These are phyloP conservation scores for Acrobasis suavella DNA, from an alignment of 2,888 invertebrate species.

Conservation along the genomic window DNA sequence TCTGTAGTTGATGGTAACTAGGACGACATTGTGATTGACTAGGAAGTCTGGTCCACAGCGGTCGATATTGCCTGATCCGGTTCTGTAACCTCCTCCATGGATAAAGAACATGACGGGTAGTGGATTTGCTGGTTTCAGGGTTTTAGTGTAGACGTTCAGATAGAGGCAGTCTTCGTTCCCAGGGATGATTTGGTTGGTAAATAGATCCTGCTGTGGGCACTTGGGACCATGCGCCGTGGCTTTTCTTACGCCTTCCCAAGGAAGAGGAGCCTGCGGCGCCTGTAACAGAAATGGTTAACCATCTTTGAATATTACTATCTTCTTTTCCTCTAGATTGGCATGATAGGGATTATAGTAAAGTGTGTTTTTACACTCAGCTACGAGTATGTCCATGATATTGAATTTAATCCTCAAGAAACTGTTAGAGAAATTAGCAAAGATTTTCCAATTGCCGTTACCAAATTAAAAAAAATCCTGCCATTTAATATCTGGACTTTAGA, in stretches of 20 bases:
- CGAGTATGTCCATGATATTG: no score
- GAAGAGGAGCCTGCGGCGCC: conserved; percentile 48
- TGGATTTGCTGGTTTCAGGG: conserved; percentile 35
- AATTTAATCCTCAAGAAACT: no score
- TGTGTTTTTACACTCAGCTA: no score
- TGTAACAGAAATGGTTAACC: conserved; percentile 26
- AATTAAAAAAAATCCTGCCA: no score
- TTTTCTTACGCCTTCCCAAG: conserved; percentile 55
- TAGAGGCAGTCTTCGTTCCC: conserved; percentile 55
- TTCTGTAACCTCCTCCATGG: conserved; percentile 54
- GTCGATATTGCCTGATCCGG: conserved; percentile 62
- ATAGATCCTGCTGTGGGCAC: conserved; percentile 51
- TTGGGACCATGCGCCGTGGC: conserved; percentile 52
- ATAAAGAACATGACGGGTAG: conserved; percentile 59
- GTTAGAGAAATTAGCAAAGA: no score
- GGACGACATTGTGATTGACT: conserved; percentile 73
- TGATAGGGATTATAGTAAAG: no score
- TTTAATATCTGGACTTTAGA: no score
- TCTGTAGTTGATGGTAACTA: conserved; percentile 82
- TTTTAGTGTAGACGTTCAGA: conserved; percentile 54
- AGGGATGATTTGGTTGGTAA: conserved; percentile 34
- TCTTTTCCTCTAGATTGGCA: no score
- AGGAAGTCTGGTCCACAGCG: conserved; percentile 80
- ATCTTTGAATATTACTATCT: no score
- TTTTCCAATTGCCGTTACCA: no score